A percentile compares a stretch with the other conserved stretches of the same genome.
phyloP scores from a whole-genome alignment of 2,888 invertebrate species.

The Caradrina clavipalpis region DNA sequence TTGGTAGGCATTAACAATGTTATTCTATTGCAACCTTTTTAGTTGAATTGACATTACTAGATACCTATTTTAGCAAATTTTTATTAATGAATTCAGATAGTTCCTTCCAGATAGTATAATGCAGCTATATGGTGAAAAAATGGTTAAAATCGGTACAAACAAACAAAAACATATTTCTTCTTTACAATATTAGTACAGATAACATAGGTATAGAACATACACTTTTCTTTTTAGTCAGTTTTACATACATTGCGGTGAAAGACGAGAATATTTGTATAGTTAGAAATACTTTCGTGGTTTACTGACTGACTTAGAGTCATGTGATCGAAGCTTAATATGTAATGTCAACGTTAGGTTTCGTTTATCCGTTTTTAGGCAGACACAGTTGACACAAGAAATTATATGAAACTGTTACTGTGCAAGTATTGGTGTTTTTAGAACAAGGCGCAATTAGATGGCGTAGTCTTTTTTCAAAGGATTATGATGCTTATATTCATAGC shows the following conservation, averaged over 20 bases:
- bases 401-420: conserved; percentile 21
- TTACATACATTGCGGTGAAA: conserved; percentile 26
- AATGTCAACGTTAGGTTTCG: conserved; percentile 33
- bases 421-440: conserved; percentile 14
- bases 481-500: background rate
- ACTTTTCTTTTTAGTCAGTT: conserved; percentile 38
- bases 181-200: too few relatives aligned
- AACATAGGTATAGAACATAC: conserved; percentile 12
- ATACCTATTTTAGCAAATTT: too few relatives aligned
- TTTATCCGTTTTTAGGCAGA: conserved; percentile 25
- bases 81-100: too few relatives aligned
- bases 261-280: conserved; percentile 34
- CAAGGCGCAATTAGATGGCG: background rate
- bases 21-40: too few relatives aligned
- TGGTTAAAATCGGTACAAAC: too few relatives aligned
- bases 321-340: conserved; percentile 11
- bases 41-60: too few relatives aligned
- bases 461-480: background rate
- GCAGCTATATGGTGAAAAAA: too few relatives aligned
- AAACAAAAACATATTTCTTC: too few relatives aligned
- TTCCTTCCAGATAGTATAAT: too few relatives aligned
- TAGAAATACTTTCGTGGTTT: conserved; percentile 34
- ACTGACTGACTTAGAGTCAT: conserved; percentile 44
- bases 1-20: too few relatives aligned
- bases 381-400: conserved; percentile 24